Conservation (phyloP, 2,888 invertebrate genomes). For the Cantharis rustica region DNA sequence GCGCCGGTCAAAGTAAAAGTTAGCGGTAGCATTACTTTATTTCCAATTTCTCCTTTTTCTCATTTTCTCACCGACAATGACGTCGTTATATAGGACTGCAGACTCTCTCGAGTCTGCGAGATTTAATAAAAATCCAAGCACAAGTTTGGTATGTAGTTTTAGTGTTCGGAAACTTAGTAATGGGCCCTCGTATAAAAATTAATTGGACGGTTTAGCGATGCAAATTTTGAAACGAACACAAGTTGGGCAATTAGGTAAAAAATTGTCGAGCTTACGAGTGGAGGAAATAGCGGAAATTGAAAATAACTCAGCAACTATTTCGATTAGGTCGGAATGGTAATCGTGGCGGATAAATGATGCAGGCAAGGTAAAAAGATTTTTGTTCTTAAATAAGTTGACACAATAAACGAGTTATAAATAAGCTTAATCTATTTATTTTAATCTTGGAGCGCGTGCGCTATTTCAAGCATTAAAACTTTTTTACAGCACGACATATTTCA, state of each 20-base stretch:
- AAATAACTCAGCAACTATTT: not conserved
- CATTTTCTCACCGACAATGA: not conserved
- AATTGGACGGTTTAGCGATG: not conserved
- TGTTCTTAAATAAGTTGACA: constrained; percentile 39
- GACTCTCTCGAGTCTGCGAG: not conserved
- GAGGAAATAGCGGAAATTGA: not conserved
- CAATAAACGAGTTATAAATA: constrained; percentile 42
- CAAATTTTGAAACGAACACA: not conserved
- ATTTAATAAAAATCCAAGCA: not conserved
- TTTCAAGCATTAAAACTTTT: constrained; percentile 38
- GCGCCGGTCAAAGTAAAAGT: not conserved
- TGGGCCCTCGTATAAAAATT: not conserved
- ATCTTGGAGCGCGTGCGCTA: constrained; percentile 29
- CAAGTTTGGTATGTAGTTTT: not conserved
- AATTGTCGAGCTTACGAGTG: not conserved
- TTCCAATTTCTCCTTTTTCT: not conserved
- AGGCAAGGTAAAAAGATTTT: constrained; percentile 8
- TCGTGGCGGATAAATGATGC: not conserved
- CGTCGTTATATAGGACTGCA: not conserved
- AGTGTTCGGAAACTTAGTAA: not conserved
- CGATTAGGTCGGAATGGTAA: not conserved
- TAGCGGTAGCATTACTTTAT: not conserved
- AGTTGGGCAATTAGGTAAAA: not conserved
- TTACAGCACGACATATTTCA: constrained; percentile 39
- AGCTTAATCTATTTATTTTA: constrained; percentile 36